Conservation (phyloP, 2,113 vertebrate species). For the Calyptommatus sinebrachiatus region DNA sequence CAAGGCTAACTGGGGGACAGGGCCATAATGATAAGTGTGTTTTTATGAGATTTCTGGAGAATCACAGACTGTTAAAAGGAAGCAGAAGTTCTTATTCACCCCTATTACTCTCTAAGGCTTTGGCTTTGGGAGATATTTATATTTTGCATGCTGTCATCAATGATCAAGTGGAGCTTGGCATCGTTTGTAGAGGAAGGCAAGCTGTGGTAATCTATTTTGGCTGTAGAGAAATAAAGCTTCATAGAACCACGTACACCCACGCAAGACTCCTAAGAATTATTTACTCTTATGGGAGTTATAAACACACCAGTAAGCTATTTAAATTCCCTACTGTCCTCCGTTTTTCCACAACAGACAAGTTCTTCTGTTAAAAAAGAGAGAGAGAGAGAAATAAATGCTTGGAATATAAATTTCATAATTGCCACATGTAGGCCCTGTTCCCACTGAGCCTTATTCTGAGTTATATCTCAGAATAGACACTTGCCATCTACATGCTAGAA, state of each 20-base stretch:
- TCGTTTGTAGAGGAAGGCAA: constrained; percentile 47
- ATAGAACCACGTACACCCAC: constrained; percentile 46
- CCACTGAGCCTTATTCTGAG: no score
- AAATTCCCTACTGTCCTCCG: constrained; percentile 41
- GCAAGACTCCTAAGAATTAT: constrained; percentile 15
- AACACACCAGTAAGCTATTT: constrained; percentile 42
- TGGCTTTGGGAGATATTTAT: background rate
- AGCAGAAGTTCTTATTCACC: constrained; percentile 27
- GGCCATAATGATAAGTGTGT: background rate
- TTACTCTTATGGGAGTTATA: constrained; percentile 1
- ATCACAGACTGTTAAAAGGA: constrained; percentile 3
- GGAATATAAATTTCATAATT: constrained; percentile 3
- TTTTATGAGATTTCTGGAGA: background rate
- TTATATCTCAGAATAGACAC: no score
- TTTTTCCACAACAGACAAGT: constrained; percentile 33
- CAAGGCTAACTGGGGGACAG: no score
- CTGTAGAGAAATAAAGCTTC: constrained; percentile 40
- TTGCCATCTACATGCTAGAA: no score
- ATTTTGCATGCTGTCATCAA: constrained; percentile 24
- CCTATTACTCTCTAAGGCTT: constrained; percentile 6
- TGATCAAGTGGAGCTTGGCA: constrained; percentile 20
- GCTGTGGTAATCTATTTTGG: constrained; percentile 51
- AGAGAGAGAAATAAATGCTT: background rate
- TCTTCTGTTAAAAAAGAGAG: constrained; percentile 12
- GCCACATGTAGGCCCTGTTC: no score